phyloP scores from a whole-genome alignment of 1,140 invertebrate genomes.

The Lutraria rhynchaena region DNA sequence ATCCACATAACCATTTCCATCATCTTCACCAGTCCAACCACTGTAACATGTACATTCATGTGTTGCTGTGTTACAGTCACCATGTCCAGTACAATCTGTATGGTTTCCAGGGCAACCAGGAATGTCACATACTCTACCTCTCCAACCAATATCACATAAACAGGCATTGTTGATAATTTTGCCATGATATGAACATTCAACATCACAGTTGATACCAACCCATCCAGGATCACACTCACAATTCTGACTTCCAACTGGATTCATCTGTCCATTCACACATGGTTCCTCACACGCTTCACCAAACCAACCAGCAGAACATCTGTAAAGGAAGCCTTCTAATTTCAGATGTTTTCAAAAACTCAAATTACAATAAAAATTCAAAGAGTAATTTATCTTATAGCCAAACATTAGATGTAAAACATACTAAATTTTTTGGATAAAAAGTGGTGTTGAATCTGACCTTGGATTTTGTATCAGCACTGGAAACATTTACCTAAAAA shows the following conservation, averaged over 20 bases:
- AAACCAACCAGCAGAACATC: slow-evolving; percentile 62
- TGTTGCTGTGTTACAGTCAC: slow-evolving; percentile 69
- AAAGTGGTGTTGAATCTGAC: no score
- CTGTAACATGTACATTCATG: slow-evolving; percentile 70
- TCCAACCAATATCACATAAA: slow-evolving; percentile 70
- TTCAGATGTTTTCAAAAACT: no score
- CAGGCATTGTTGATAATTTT: slow-evolving; percentile 60
- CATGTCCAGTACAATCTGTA: slow-evolving; percentile 72
- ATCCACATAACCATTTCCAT: background rate
- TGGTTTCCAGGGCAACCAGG: slow-evolving; percentile 72
- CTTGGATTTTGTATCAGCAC: no score
- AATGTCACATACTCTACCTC: slow-evolving; percentile 70
- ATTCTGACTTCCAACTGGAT: slow-evolving; percentile 66
- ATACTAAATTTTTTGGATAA: no score
- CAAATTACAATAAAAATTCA: no score
- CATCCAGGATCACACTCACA: slow-evolving; percentile 73
- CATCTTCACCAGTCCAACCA: slow-evolving; percentile 71
- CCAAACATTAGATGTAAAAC: no score
- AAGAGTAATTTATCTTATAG: no score
- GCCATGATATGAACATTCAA: slow-evolving; percentile 72
- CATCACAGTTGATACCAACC: slow-evolving; percentile 73
- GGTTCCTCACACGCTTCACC: slow-evolving; percentile 64
- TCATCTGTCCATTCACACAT: slow-evolving; percentile 68
- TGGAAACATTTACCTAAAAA: no score
- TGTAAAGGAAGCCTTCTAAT: no score